Percentiles rank a stretch among this genome's conserved stretches.
Evolutionary conservation across 2,888 invertebrate species (phyloP).

Genomic region (Torymus auratus): DNA sequence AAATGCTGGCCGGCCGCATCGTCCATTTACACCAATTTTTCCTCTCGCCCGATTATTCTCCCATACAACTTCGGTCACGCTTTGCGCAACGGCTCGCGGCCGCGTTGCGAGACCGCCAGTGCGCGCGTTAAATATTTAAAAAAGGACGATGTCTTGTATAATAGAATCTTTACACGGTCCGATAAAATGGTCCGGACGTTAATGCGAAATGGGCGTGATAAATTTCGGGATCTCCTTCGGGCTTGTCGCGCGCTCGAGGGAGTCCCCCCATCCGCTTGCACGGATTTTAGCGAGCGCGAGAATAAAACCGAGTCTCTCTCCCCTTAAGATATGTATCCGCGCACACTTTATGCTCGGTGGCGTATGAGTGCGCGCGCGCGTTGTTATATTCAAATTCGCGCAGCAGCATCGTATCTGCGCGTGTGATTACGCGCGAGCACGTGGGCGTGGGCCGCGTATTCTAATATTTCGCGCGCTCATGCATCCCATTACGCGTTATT

Average conservation of each 20-base stretch:
- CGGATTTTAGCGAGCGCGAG: conserved; percentile 52
- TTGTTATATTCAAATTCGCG: conserved; percentile 75
- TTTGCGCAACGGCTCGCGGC: too few species aligned
- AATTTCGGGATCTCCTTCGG: conserved; percentile 28
- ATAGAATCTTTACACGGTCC: conserved; percentile 13
- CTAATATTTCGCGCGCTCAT: conserved; percentile 64
- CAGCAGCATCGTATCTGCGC: conserved; percentile 60
- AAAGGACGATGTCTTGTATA: conserved; percentile 29
- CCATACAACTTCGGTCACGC: too few species aligned
- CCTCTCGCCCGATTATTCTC: not conserved
- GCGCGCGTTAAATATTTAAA: conserved; percentile 31
- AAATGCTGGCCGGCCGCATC: too few species aligned
- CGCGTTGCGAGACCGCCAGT: not conserved
- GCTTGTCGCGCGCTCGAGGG: not conserved
- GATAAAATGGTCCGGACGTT: conserved; percentile 28
- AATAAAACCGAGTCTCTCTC: conserved; percentile 55
- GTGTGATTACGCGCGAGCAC: conserved; percentile 57
- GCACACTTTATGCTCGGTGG: conserved; percentile 69
- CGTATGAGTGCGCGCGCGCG: conserved; percentile 67
- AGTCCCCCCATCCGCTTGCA: conserved; percentile 14
- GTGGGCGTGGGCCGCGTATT: conserved; percentile 64
- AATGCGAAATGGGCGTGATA: conserved; percentile 28
- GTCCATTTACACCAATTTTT: too few species aligned
- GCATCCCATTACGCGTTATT: conserved; percentile 7
- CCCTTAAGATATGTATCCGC: conserved; percentile 72